phyloP scores from a whole-genome alignment of 2,113 vertebrate genomes.

The Catagonus wagneri region DNA sequence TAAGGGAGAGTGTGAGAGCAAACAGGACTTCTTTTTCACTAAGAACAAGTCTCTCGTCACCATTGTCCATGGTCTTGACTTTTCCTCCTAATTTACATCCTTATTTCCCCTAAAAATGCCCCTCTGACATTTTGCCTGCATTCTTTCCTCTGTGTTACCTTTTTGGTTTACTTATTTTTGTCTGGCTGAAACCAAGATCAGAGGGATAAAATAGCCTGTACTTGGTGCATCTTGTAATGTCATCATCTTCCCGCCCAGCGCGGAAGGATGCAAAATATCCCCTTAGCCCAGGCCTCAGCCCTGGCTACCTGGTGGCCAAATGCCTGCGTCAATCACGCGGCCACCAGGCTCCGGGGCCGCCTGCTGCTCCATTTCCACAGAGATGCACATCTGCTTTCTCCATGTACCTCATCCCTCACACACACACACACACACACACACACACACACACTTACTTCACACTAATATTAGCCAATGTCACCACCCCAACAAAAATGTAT shows the following conservation, averaged over 20 bases:
- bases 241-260: background rate
- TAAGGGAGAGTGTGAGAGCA: background rate
- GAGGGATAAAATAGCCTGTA: background rate
- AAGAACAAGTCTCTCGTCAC: background rate
- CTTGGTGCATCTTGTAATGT: background rate
- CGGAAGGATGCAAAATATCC: background rate
- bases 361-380: background rate
- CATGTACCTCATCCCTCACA: background rate
- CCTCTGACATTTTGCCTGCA: background rate
- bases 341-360: background rate
- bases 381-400: background rate
- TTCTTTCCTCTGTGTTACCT: background rate
- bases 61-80: background rate
- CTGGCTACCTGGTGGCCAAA: background rate
- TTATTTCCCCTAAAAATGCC: background rate
- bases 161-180: background rate
- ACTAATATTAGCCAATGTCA: background rate
- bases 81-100: background rate
- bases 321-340: background rate
- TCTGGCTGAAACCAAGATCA: slow-evolving; percentile 6
- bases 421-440: background rate
- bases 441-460: background rate
- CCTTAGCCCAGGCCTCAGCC: background rate
- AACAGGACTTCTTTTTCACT: background rate
- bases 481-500: background rate